phyloP scores from a whole-genome alignment of 2,888 invertebrate genomes.

The Kryphioiulus occultus region DNA sequence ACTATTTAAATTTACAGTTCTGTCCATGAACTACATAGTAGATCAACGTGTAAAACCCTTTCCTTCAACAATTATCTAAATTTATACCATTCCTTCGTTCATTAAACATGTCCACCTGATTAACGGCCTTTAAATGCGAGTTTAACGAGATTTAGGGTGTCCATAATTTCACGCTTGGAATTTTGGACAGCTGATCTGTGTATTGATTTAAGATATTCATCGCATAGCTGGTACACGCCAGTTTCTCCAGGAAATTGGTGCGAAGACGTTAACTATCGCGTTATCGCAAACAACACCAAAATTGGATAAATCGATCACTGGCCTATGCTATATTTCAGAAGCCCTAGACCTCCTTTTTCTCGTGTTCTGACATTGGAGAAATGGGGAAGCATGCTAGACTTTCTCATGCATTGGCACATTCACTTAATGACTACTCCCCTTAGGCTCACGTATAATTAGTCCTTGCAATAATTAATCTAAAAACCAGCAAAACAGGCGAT shows the following conservation, averaged over 20 bases:
- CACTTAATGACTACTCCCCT: not conserved
- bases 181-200: not conserved
- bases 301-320: not conserved
- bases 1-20: not conserved
- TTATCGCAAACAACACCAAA: constrained; percentile 16
- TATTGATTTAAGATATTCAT: not conserved
- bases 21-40: constrained; percentile 14
- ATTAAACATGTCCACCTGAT: not conserved
- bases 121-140: not conserved
- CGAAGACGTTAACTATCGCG: not conserved
- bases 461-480: not conserved
- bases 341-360: not conserved
- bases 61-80: not conserved
- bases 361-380: not conserved
- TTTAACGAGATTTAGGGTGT: constrained; percentile 14
- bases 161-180: not conserved
- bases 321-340: not conserved
- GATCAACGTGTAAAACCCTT: constrained; percentile 2
- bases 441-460: not conserved
- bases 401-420: too few relatives aligned
- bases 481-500: not conserved
- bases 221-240: not conserved
- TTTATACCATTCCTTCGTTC: constrained; percentile 9
- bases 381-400: not conserved
- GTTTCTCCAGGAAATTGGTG: not conserved